phyloP scores from a whole-genome alignment of 1,140 invertebrate species.

The Arion vulgaris region DNA sequence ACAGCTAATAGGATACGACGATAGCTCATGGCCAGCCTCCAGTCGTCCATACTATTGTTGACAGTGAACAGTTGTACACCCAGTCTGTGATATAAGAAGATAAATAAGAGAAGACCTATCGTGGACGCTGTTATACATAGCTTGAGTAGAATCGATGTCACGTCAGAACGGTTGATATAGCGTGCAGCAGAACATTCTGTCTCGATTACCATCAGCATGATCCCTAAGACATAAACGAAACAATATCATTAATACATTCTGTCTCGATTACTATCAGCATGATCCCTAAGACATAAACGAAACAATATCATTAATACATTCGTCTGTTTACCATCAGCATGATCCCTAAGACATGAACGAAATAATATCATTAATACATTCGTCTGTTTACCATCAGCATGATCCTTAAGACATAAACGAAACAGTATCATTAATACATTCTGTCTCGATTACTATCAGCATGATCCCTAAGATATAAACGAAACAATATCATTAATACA shows the following conservation, averaged over 20 bases:
- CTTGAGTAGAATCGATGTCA: conserved; percentile 62
- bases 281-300: conserved; percentile 49
- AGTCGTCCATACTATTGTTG: conserved; percentile 70
- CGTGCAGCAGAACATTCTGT: conserved; percentile 59
- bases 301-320: no score
- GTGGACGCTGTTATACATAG: conserved; percentile 64
- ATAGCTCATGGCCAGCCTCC: conserved; percentile 62
- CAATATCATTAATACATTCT: no score
- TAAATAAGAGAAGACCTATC: conserved; percentile 59
- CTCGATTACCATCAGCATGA: conserved; percentile 68
- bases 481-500: no score
- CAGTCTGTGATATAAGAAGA: conserved; percentile 64
- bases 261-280: conserved; percentile 68
- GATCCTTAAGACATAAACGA: conserved; percentile 49
- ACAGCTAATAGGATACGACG: conserved; percentile 54
- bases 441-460: conserved; percentile 69
- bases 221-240: conserved; percentile 44
- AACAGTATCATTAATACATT: no score
- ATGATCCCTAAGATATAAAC: conserved; percentile 52
- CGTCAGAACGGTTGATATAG: conserved; percentile 43
- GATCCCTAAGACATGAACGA: conserved; percentile 49
- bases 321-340: conserved; percentile 68
- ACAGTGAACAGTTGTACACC: conserved; percentile 67
- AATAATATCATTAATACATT: no score
- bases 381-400: conserved; percentile 68